These are phyloP conservation scores for Allophyes oxyacanthae DNA, from an alignment of 2,888 invertebrate genomes.

Conservation along the genomic window DNA sequence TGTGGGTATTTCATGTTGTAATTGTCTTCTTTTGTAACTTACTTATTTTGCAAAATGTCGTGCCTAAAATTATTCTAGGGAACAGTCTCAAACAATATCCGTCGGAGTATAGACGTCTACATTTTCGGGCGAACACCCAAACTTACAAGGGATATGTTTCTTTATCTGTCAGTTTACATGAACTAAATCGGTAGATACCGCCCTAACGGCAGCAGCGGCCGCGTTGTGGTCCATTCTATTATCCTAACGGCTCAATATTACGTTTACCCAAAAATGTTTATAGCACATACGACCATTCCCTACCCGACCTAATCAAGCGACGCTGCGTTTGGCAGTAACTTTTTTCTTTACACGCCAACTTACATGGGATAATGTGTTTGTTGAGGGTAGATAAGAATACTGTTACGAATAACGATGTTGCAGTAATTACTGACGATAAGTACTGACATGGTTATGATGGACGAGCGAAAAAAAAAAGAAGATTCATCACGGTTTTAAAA, in stretches of 20 bases:
- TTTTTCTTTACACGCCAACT: slow-evolving; percentile 62
- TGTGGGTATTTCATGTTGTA: too few relatives aligned
- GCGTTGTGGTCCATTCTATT: slow-evolving; percentile 79
- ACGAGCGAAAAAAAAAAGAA: too few relatives aligned
- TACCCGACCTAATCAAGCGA: slow-evolving; percentile 82
- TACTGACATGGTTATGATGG: slow-evolving; percentile 21
- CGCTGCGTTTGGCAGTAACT: slow-evolving; percentile 63
- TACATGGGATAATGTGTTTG: slow-evolving; percentile 58
- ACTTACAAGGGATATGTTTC: slow-evolving; percentile 54
- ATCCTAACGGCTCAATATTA: slow-evolving; percentile 86
- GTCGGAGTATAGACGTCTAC: slow-evolving; percentile 14
- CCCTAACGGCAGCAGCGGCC: slow-evolving; percentile 53
- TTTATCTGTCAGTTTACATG: slow-evolving; percentile 67
- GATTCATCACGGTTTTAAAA: background rate
- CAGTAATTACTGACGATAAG: slow-evolving; percentile 42
- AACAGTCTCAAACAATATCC: background rate
- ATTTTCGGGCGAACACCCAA: slow-evolving; percentile 10
- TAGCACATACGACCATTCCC: slow-evolving; percentile 75
- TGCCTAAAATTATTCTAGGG: background rate
- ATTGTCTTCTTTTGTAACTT: too few relatives aligned
- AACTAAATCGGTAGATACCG: slow-evolving; percentile 60
- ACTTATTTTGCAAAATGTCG: too few relatives aligned
- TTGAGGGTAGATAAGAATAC: slow-evolving; percentile 54
- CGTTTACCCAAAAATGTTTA: slow-evolving; percentile 87
- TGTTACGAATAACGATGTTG: slow-evolving; percentile 38